phyloP scores from a whole-genome alignment of 2,888 invertebrate species.

The Nineta flava region DNA sequence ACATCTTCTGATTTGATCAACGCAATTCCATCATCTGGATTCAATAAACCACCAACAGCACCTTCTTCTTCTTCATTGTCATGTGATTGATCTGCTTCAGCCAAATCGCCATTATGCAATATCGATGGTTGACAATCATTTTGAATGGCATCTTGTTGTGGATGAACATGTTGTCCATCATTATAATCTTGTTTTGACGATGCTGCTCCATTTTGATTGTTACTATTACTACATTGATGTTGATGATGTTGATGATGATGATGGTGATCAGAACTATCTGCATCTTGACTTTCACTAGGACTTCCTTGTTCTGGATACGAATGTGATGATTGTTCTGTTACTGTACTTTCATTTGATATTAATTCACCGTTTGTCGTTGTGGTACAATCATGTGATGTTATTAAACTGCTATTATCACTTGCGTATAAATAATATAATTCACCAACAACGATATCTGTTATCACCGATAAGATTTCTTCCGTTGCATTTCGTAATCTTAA shows the following conservation, averaged over 20 bases:
- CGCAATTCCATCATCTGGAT: slow-evolving; percentile 10
- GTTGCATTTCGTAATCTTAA: slow-evolving; percentile 14
- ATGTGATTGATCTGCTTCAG: slow-evolving; percentile 66
- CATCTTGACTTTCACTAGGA: neutral
- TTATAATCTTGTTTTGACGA: neutral
- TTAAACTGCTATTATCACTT: slow-evolving; percentile 17
- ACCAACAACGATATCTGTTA: slow-evolving; percentile 13
- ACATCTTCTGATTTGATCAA: slow-evolving; percentile 2
- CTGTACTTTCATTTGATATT: slow-evolving; percentile 3
- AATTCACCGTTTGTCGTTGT: neutral
- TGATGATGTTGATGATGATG: slow-evolving; percentile 6
- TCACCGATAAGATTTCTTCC: slow-evolving; percentile 13
- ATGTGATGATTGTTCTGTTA: slow-evolving; percentile 1
- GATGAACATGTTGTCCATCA: neutral
- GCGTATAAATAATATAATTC: slow-evolving; percentile 11
- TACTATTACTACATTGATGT: slow-evolving; percentile 1
- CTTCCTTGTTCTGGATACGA: neutral
- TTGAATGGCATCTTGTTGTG: no score
- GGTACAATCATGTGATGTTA: neutral
- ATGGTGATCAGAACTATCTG: neutral
- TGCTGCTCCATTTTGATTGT: neutral
- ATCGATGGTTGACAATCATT: slow-evolving; percentile 15
- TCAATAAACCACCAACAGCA: slow-evolving; percentile 25
- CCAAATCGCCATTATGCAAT: slow-evolving; percentile 54
- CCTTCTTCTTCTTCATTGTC: slow-evolving; percentile 24